phyloP scores from a whole-genome alignment of 2,888 invertebrate genomes.

The Emmelina monodactyla region DNA sequence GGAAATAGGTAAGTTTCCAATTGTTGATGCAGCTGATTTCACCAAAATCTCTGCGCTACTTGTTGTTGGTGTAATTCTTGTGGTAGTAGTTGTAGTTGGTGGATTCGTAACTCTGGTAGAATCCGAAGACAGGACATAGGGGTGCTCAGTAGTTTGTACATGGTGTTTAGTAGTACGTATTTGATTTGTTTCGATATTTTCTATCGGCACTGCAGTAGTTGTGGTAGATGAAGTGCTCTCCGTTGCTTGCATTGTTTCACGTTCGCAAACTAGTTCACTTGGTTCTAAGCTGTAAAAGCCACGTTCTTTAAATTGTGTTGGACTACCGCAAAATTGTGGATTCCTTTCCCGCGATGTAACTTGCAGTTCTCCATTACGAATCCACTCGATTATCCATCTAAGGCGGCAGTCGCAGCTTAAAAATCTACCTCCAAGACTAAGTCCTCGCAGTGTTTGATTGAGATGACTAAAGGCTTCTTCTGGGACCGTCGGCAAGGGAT shows the following conservation, averaged over 20 bases:
- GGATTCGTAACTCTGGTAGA: conserved; percentile 16
- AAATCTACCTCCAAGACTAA: conserved; percentile 88
- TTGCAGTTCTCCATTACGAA: conserved; percentile 84
- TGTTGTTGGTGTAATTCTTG: conserved; percentile 17
- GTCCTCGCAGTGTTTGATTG: conserved; percentile 82
- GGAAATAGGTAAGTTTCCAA: conserved; percentile 22
- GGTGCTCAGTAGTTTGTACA: conserved; percentile 16
- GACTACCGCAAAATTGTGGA: conserved; percentile 91
- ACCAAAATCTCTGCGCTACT: conserved; percentile 6
- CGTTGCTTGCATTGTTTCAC: conserved; percentile 38
- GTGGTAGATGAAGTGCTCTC: conserved; percentile 24
- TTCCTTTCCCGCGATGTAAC: conserved; percentile 91
- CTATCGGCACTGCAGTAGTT: conserved; percentile 21
- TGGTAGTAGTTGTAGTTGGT: conserved; percentile 26
- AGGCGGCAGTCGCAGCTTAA: conserved; percentile 88
- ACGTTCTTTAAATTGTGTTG: conserved; percentile 78
- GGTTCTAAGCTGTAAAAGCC: conserved; percentile 89
- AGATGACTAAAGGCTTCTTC: conserved; percentile 79
- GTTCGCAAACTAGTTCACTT: conserved; percentile 72
- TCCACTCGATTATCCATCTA: conserved; percentile 92
- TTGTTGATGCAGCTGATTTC: conserved; percentile 15
- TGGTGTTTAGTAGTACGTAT: no score
- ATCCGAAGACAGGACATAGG: conserved; percentile 10
- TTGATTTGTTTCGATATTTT: conserved; percentile 16
- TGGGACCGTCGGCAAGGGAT: conserved; percentile 85